Evolutionary conservation across 2,888 invertebrate genomes (phyloP), one percentile per base, ranked within the genome.

Genomic region (Campoplex capitator): DNA sequence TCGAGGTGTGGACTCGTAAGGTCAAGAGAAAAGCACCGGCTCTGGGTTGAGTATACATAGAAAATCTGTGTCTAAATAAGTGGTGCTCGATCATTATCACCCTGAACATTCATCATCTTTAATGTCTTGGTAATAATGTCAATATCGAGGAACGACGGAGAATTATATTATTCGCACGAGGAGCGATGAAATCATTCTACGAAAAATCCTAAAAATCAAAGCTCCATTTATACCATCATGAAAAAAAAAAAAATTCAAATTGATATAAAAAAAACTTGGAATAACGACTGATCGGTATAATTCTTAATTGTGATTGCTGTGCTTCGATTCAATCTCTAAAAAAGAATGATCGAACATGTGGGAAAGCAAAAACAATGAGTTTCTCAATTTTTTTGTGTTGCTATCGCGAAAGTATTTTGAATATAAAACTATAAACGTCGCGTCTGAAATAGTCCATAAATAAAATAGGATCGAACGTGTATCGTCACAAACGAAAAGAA

Each of bases 1-100:
- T 96, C 45, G 99, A 99, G 95, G 95, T 96, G 3, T 98, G 98
- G 97, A 96, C 95, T 77, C 95, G 97, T 88, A 96, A 96, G 91
- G 94, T 95, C 68, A 95, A 95, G 71, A 95, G 95, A 90, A 97
- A 97, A 94, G 94, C 96, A 78, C 96, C 96, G 3, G 96, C 96
- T 8, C 95, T 96, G 84, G 96, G 97, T 97, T 51, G 68, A 70
- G 70, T 76, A 76, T 62, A 62, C 28, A 28, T 32, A 11, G 16
- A 13, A 62, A 62, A 32, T 62, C 32, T 32, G 32, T 23, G 13
- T 67, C 51, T 58, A 51, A 67, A 74, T 58, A 48, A 84, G 73
- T 23, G 54, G 18, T 54, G 8, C 45, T 58, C 38, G 48, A 76
- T 48, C n/a, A 65, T 65, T 62, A 58, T 28, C 42, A 4, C 35